A percentile compares a stretch with the other conserved stretches of the same genome.
phyloP scores from a whole-genome alignment of 2,113 vertebrate species.

The Heteronetta atricapilla region DNA sequence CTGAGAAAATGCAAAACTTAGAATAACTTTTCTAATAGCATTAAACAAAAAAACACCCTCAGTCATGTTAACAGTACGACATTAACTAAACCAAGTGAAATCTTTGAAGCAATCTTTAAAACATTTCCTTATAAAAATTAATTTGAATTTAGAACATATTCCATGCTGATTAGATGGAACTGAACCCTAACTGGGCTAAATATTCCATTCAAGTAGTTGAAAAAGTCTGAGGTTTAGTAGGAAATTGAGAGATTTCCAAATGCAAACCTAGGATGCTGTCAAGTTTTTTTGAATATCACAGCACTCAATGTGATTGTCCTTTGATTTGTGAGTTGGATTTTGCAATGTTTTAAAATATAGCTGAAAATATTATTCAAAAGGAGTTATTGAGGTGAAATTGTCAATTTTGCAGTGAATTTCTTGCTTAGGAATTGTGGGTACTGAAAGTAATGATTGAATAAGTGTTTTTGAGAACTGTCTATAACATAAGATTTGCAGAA shows the following conservation, averaged over 20 bases:
- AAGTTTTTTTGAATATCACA: neutral
- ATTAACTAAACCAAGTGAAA: neutral
- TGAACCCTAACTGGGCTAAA: neutral
- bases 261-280: neutral
- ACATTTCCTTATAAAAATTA: neutral
- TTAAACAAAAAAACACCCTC: neutral
- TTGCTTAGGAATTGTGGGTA: neutral
- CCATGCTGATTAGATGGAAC: neutral
- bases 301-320: neutral
- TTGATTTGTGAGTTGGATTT: neutral
- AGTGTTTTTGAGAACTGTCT: neutral
- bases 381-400: neutral
- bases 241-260: neutral
- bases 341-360: neutral
- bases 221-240: neutral
- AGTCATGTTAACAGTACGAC: neutral
- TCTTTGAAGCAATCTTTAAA: neutral
- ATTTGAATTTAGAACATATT: neutral
- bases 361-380: neutral
- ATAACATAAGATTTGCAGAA: neutral
- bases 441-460: neutral
- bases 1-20: neutral
- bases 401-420: neutral
- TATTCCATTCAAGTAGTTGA: neutral
- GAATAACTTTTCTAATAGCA: neutral